Percentiles rank a stretch among this genome's conserved stretches.
These are phyloP conservation scores for Tinea trinotella DNA, from an alignment of 2,888 invertebrate genomes.

Conservation along the genomic window DNA sequence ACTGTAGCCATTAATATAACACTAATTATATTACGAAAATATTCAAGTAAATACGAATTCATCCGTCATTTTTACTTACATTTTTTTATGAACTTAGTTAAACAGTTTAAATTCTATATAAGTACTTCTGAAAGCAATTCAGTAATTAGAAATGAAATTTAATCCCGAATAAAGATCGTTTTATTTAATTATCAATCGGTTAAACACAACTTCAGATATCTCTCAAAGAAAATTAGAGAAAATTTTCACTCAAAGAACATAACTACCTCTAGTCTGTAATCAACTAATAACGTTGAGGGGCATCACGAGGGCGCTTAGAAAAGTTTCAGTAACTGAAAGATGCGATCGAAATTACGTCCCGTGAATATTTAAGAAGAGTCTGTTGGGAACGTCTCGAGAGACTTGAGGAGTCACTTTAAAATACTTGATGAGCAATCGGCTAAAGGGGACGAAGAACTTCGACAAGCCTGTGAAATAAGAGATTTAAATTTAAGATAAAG, in stretches of 20 bases:
- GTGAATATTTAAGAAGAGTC: constrained; percentile 62
- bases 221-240: constrained; percentile 25
- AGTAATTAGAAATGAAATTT: background rate
- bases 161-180: background rate
- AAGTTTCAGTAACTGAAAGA: constrained; percentile 42
- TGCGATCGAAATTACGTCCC: constrained; percentile 47
- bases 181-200: constrained; percentile 9
- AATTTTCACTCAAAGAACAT: constrained; percentile 23
- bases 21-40: background rate
- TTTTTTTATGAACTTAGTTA: background rate
- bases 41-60: background rate
- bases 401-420: constrained; percentile 49
- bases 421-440: constrained; percentile 58
- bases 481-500: background rate
- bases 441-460: constrained; percentile 28
- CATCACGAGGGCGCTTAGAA: constrained; percentile 29
- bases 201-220: constrained; percentile 16
- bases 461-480: background rate
- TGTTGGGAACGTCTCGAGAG: constrained; percentile 53
- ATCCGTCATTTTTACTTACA: background rate
- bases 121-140: background rate
- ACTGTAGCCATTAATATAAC: background rate
- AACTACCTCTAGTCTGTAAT: constrained; percentile 28
- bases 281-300: constrained; percentile 34
- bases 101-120: background rate